Base-by-base conservation (phyloP, 2,888 invertebrate genomes). In the Toxonevra muliebris region DNA sequence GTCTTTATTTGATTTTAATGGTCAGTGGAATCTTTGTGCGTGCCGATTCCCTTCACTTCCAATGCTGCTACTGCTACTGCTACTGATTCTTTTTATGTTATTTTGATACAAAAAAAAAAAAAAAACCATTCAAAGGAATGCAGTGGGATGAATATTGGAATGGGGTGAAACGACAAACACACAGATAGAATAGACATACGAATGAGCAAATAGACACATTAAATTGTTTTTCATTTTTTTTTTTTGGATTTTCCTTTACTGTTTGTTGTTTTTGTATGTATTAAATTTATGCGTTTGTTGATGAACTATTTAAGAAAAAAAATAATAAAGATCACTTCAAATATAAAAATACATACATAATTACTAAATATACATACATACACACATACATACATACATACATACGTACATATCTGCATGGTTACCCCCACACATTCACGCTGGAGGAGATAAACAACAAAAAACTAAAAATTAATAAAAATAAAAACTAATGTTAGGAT, bases 1-100 rank as follows among this genome's bases (percentile, higher is more conserved):
- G 59, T 53, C 48, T 53, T 52, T 50, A 65, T 65, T 65, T 65
- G 57, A 58, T 45, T 59, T 65, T 53, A 65, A 65, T 65, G 65
- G 58, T 59, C 42, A 43, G 41, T 52, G 59, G 52, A 53, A n/a
- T 52, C 30, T 61, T 61, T 61, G 61, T 61, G 61, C 61, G 61
- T 61, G 61, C 42, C 52, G 30, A 30, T 30, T 30, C 30, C 30
- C 30, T 30, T 7, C 30, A 30, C 30, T 30, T 30, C 30, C 7
- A 30, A 2, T 30, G 2, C 30, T 30, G 30, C 30, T 30, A 30
- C 30, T 30, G 2, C 7, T 30, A 7, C 30, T 30, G 7, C 30
- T 30, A 30, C 3, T 7, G 30, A 30, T 30, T 30, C 30, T 7
- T 4, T 30, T 30, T 30, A 7, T n/a, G 30, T 30, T 30, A 30